Evolutionary conservation across 1,140 invertebrate genomes (phyloP).

Genomic region (Cotesia chilonis): DNA sequence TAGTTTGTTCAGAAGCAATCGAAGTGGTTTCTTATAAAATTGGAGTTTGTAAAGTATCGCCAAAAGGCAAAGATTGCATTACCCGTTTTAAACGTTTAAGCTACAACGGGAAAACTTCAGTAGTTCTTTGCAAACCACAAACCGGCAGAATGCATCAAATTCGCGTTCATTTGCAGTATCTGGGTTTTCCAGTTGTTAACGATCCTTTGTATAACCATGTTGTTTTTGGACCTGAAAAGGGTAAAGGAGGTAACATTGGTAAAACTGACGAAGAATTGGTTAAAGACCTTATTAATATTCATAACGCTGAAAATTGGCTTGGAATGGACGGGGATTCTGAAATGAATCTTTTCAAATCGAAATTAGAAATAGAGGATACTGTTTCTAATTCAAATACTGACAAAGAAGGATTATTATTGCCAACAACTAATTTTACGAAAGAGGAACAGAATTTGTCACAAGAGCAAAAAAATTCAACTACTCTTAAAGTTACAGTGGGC

Average conservation of each 20-base stretch:
- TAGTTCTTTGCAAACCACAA: slow-evolving; percentile 91
- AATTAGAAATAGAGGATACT: slow-evolving; percentile 72
- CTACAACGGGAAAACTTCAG: slow-evolving; percentile 86
- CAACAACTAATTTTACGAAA: slow-evolving; percentile 52
- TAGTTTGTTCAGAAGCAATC: slow-evolving; percentile 86
- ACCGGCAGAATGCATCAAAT: slow-evolving; percentile 99
- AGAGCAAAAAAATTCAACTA: slow-evolving; percentile 46
- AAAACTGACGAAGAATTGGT: slow-evolving; percentile 92
- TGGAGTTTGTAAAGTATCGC: slow-evolving; percentile 91
- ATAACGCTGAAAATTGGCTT: slow-evolving; percentile 93
- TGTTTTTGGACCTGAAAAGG: slow-evolving; percentile 90
- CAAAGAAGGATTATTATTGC: slow-evolving; percentile 59
- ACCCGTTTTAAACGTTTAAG: slow-evolving; percentile 91
- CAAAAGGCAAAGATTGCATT: slow-evolving; percentile 88
- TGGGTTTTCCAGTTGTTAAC: slow-evolving; percentile 96
- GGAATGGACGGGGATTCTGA: slow-evolving; percentile 90
- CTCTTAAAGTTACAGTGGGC: slow-evolving; percentile 76
- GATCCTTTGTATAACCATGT: slow-evolving; percentile 95
- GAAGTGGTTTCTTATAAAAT: slow-evolving; percentile 95
- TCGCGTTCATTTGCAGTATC: slow-evolving; percentile 96
- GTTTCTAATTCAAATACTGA: slow-evolving; percentile 50
- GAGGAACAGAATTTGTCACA: slow-evolving; percentile 56
- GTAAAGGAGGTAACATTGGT: slow-evolving; percentile 90
- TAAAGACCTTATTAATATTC: slow-evolving; percentile 86
- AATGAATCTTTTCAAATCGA: slow-evolving; percentile 78